Evolutionary conservation across 2,113 vertebrate genomes (phyloP).

Genomic region (Panthera tigris): DNA sequence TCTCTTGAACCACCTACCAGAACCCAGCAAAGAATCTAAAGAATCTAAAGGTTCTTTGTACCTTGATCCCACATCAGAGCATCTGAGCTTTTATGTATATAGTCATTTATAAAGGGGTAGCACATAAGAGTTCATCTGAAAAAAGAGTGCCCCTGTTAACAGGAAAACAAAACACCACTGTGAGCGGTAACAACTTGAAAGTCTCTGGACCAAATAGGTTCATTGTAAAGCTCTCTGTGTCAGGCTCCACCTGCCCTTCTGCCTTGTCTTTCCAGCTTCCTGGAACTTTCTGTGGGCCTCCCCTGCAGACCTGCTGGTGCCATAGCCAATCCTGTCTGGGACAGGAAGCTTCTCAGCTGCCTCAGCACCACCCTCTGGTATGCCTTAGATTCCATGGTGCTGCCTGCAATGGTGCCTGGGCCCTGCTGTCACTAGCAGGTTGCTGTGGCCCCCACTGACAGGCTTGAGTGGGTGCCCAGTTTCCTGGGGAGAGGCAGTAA

Average conservation of each 20-base stretch:
- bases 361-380: not conserved
- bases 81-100: not conserved
- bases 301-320: not conserved
- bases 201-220: not conserved
- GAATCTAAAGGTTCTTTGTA: not conserved
- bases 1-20: not conserved
- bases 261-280: not conserved
- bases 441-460: not conserved
- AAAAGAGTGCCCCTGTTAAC: not conserved
- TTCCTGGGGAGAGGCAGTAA: slow-evolving; percentile 16
- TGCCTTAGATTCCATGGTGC: not conserved
- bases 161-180: not conserved
- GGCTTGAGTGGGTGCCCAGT: not conserved
- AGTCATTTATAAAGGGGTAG: not conserved
- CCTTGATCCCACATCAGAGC: not conserved
- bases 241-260: not conserved
- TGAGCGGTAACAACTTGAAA: not conserved
- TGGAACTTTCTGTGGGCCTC: not conserved
- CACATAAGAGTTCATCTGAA: not conserved
- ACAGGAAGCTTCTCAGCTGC: not conserved
- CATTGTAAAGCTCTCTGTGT: not conserved
- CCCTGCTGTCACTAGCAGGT: not conserved
- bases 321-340: not conserved
- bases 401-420: not conserved
- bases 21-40: not conserved